Base-by-base conservation (phyloP, 2,888 invertebrate species). In the Anoplius nigerrimus region DNA sequence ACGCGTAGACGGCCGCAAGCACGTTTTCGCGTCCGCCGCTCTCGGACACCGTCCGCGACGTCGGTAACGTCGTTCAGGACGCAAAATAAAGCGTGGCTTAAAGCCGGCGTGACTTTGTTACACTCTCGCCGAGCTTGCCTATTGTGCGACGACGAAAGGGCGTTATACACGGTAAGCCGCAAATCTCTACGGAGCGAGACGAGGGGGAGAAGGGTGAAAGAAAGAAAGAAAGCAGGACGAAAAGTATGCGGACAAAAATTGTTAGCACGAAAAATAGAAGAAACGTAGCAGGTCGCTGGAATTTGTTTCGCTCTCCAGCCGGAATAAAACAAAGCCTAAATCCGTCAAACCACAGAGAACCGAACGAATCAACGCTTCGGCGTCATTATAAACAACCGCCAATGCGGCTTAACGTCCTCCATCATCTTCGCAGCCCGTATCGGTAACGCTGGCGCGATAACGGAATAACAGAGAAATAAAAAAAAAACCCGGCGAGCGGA, bases 71-170 rank as follows among this genome's bases (percentile, higher is more conserved):
- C 57, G 42, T 57, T 57, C 16, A 16, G 5, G 6, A 16, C 46
- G n/a, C 27, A 8, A 58, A 72, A 64, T 62, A 67, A 65, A 68
- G 62, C 62, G 58, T 58, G 21, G 27, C 56, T 53, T 18, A 45
- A 62, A 63, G 57, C 48, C 60, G 43, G 42, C 53, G 52, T 43
- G 27, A 13, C 46, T 46, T 59, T 48, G 59, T 59, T 59, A 27
- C 24, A 13, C 2, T 45, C 45, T 3, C 45, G n/a, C 11, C 2
- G 45, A 6, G 34, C 34, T n/a, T 8, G 16, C 2, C 48, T 18
- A 48, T 8, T 16, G 18, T 13, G n/a, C 2, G n/a, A 13, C n/a
- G n/a, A n/a, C 13, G 48, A 48, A 48, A 48, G 48, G 42, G 16
- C 48, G 16, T 18, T 48, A 34, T 34, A 11, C 11, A 6, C 34